Evolutionary conservation across 1,140 invertebrate genomes (phyloP), one percentile per base, ranked within the genome.

Genomic region (Elymnias hypermnestra): DNA sequence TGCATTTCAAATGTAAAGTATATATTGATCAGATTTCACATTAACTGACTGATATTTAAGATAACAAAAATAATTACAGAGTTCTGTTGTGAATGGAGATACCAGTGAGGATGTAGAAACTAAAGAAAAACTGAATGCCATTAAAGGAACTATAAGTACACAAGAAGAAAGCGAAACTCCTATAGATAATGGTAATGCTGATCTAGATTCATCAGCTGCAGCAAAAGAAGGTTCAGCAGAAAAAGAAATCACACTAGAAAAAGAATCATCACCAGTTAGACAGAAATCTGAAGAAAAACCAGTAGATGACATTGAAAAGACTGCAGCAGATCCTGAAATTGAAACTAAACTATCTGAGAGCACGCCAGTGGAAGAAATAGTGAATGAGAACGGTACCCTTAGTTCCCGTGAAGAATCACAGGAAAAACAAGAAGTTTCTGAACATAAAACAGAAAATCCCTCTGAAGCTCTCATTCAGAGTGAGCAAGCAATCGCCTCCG

Each of bases 381-480:
- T 61, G 1, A 72, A 78, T 54, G 69, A 77, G 54, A 83, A 83
- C 68, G 82, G 75, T 15, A 63, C 69, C 22, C 60, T 57, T 0
- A 77, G 72, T 31, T 85, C 82, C 45, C 78, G 75, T 38, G 78
- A 83, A 18, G 63, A 65, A 35, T 85, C 82, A 9, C 52, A 64
- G 50, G 82, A 78, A 36, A 81, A 77, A 47, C 63, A 72, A 22
- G 53, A 47, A 40, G 47, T 50, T 9, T 44, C 59, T 28, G 61
- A 72, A 48, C 64, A 61, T 17, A 78, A 74, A 60, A 70, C 73
- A 41, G 65, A 77, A 2, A 72, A 73, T 42, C 70, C 74, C 5
- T 83, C 86, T 6, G 73, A 78, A 55, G 68, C 75, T 42, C 65
- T 87, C 14, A 81, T 87, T 42, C 47, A 77, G 47, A 87, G 71